These are phyloP conservation scores for Pandion haliaetus DNA, from an alignment of 2,113 vertebrate genomes.

Conservation along the genomic window DNA sequence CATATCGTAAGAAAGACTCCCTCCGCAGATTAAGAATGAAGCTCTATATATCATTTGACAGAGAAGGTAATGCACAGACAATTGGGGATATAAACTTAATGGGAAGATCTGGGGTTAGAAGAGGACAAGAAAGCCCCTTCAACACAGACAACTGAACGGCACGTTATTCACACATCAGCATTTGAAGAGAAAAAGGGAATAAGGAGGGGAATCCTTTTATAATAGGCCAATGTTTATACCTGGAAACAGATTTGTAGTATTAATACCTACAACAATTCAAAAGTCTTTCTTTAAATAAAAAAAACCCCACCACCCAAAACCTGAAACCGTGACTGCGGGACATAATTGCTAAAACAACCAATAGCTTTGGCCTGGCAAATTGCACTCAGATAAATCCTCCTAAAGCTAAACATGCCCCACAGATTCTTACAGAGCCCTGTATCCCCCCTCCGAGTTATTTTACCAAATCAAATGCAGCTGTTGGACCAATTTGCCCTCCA, in stretches of 20 bases:
- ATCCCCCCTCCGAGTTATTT: constrained; percentile 64
- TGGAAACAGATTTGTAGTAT: constrained; percentile 7
- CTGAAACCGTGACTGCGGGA: background rate
- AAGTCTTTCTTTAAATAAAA: background rate
- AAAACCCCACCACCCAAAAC: background rate
- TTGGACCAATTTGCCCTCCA: constrained; percentile 65
- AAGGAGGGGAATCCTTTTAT: constrained; percentile 14
- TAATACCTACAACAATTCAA: background rate
- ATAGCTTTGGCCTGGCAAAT: constrained; percentile 45
- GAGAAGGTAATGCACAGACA: constrained; percentile 46
- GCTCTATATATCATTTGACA: constrained; percentile 35
- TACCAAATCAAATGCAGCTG: constrained; percentile 78
- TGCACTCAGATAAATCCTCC: constrained; percentile 69
- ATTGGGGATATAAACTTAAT: constrained; percentile 46
- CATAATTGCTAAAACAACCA: constrained; percentile 6
- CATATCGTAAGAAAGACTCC: background rate
- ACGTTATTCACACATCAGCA: constrained; percentile 38
- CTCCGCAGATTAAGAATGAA: constrained; percentile 20
- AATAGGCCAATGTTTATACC: constrained; percentile 24
- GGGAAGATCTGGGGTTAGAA: constrained; percentile 49
- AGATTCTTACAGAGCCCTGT: constrained; percentile 57
- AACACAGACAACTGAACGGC: background rate
- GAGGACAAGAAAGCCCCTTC: constrained; percentile 41
- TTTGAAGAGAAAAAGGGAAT: constrained; percentile 43
- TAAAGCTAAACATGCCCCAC: constrained; percentile 65